Base-by-base conservation (phyloP, 2,888 invertebrate genomes). In the Nematopogon swammerdamellus region DNA sequence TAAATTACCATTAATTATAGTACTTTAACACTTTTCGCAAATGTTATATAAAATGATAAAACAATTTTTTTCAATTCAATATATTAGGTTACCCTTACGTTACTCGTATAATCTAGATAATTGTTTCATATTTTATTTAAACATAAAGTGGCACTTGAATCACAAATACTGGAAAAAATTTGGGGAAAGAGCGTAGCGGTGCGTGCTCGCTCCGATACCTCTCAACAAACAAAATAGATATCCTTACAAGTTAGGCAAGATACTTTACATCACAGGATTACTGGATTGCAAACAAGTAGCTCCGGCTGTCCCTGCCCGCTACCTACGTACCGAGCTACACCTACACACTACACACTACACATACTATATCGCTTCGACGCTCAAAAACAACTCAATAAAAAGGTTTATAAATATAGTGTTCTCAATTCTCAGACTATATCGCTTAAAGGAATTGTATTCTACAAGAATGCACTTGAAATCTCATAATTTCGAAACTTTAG, bases 81-180 rank as follows among this genome's bases (percentile, higher is more conserved):
- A 74, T 71, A 77, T 79, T 80, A 80, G 73, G 77, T 77, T 80
- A 79, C 77, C 76, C 80, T 80, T 80, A 80, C 67, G 70, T 73
- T 80, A 79, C 70, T 79, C 77, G 77, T 79, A 79, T 79, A 79
- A 76, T 80, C 80, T 80, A 80, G 75, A 80, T 81, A 81, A 80
- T 81, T 80, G 77, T 80, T 73, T 80, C 74, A 82, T 75, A 74
- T 75, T 74, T 85, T 85, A 83, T 74, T 85, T 85, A 83, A 85
- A 85, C 85, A 84, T 85, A 85, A 85, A 85, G 86, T 86, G 86
- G 86, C 86, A 86, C 86, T 85, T 85, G 83, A 83, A 85, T 86
- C 86, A 86, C 86, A 86, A 86, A 85, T 85, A 85, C 85, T 85
- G 85, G 84, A 82, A 83, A 85, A 81, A 77, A 83, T 84, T 84